phyloP scores from a whole-genome alignment of 2,113 vertebrate genomes.

The Hemiprocne comata region DNA sequence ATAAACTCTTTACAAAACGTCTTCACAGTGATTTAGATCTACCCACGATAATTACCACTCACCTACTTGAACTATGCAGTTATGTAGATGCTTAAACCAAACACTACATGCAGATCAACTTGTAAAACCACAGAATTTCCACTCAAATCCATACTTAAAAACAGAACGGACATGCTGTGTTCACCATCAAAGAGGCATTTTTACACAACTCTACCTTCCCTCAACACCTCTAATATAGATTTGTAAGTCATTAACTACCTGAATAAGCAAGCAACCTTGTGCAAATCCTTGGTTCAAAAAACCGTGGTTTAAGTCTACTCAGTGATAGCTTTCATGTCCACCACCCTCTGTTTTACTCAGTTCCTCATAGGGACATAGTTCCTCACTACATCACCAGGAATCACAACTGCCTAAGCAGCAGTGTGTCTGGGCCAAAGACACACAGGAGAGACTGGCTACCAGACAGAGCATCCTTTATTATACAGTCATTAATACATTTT shows the following conservation, averaged over 20 bases:
- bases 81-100: neutral
- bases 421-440: neutral
- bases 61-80: neutral
- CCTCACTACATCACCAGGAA: neutral
- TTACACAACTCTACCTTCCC: neutral
- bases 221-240: neutral
- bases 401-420: neutral
- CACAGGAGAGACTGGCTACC: neutral
- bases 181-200: neutral
- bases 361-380: neutral
- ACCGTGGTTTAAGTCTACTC: neutral
- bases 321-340: neutral
- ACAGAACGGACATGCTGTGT: neutral
- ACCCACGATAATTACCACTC: neutral
- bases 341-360: neutral
- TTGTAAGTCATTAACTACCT: neutral
- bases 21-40: neutral
- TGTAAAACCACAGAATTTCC: neutral
- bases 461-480: neutral
- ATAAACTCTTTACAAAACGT: neutral
- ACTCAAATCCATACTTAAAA: neutral
- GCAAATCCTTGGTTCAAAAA: neutral
- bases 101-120: neutral
- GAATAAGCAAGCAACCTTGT: neutral
- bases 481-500: rapidly evolving